These are phyloP conservation scores for Pollenia labialis DNA, from an alignment of 2,888 invertebrate species.

Conservation along the genomic window DNA sequence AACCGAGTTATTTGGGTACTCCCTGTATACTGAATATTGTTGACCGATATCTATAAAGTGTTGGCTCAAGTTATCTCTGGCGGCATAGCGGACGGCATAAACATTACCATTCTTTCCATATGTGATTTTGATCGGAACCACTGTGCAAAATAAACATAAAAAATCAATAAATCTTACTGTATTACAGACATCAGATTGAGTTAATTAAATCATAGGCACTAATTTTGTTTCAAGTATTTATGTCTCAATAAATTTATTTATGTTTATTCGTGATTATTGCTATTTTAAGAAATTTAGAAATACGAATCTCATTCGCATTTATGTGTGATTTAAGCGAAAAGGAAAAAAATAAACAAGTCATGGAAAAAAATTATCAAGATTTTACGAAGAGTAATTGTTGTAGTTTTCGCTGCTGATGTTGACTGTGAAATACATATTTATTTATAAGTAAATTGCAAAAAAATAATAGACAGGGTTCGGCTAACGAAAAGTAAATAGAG, in stretches of 20 bases:
- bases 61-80: too few species aligned
- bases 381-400: background rate
- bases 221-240: too few species aligned
- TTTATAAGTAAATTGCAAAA: background rate
- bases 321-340: constrained; percentile 11
- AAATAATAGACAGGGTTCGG: background rate
- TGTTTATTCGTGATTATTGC: constrained; percentile 3
- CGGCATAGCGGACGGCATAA: too few species aligned
- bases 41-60: too few species aligned
- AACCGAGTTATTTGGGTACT: too few species aligned
- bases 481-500: background rate
- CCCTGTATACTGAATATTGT: too few species aligned
- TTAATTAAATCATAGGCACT: too few species aligned
- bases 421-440: background rate
- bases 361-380: constrained; percentile 24
- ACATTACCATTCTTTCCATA: too few species aligned
- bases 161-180: too few species aligned
- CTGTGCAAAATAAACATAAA: too few species aligned
- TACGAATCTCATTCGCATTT: constrained; percentile 15
- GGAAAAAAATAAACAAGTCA: constrained; percentile 10
- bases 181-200: too few species aligned
- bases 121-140: too few species aligned
- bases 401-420: background rate
- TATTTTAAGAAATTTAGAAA: background rate
- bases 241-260: background rate